Conservation (phyloP, 2,888 invertebrate species). For the Nemotelus pantherinus region DNA sequence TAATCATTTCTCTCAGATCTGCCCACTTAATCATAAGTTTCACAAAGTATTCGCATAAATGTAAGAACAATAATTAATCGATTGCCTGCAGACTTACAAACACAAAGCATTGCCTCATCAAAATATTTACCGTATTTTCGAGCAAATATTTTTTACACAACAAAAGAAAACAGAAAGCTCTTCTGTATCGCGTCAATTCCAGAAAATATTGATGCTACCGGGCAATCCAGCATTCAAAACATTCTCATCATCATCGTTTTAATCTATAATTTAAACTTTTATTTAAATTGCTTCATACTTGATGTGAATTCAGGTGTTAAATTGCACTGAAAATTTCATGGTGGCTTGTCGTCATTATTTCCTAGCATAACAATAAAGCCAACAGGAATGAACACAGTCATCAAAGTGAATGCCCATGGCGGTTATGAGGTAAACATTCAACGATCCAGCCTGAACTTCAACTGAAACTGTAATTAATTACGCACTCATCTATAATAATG, state of each 20-base stretch:
- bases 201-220: neutral
- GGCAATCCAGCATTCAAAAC: neutral
- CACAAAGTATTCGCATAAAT: too few relatives aligned
- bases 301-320: conserved; percentile 25
- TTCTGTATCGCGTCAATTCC: too few relatives aligned
- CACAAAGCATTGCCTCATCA: too few relatives aligned
- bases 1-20: too few relatives aligned
- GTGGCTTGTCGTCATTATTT: neutral
- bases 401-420: conserved; percentile 18
- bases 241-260: neutral
- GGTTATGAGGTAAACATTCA: conserved; percentile 25
- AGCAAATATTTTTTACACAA: too few relatives aligned
- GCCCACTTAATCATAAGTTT: too few relatives aligned
- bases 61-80: too few relatives aligned
- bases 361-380: neutral
- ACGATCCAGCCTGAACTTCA: neutral
- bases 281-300: conserved; percentile 17
- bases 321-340: conserved; percentile 24
- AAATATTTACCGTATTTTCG: too few relatives aligned
- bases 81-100: too few relatives aligned
- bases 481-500: conserved; percentile 22
- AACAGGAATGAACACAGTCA: conserved; percentile 12
- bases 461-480: conserved; percentile 32
- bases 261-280: conserved; percentile 8
- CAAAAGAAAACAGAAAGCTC: too few relatives aligned